Base-by-base conservation (phyloP, 2,113 vertebrate species). In the Carassius gibelio region DNA sequence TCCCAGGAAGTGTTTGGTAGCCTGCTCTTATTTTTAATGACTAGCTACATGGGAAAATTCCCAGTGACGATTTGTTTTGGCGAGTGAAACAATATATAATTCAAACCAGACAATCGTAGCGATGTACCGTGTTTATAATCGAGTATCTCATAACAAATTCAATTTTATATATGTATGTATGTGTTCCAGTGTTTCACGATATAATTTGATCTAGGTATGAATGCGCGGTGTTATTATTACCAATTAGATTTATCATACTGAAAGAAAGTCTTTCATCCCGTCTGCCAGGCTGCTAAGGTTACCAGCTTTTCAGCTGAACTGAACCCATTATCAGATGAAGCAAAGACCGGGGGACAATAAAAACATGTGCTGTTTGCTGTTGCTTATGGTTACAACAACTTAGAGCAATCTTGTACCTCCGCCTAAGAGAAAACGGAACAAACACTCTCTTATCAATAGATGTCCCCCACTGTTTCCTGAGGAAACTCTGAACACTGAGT, bases 381-480 rank as follows among this genome's bases (percentile, higher is more conserved):
- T 83, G 50, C 77, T 77, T 77, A n/a, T 84, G 42, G 76, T 81
- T 77, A 80, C 21, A 61, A 79, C 52, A 78, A 52, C 55, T 64
- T 42, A 79, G 23, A 57, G 62, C 45, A 75, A 77, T 66, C n/a
- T n/a, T 5, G 62, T 13, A 5, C 48, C 19, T 64, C 23, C 8
- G 57, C 64, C 14, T 38, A 34, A 26, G 45, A 52, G 11, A 68
- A 85, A 61, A 13, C 23, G 69, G 87, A 88, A 88, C 84, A 86
- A 88, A 84, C 75, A 84, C 21, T 59, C 23, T 77, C 85, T 83
- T 87, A 87, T 83, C 85, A 61, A 50, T 62, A 62, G 62, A 78
- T 34, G 15, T 19, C 23, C 57, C 11, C n/a, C 57, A 36, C 21
- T 8, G 81, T 59, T 77, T 78, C 74, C 64, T 68, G 19, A 21